Conservation (phyloP, 2,888 invertebrate species). For the Andrena chrysosceles region DNA sequence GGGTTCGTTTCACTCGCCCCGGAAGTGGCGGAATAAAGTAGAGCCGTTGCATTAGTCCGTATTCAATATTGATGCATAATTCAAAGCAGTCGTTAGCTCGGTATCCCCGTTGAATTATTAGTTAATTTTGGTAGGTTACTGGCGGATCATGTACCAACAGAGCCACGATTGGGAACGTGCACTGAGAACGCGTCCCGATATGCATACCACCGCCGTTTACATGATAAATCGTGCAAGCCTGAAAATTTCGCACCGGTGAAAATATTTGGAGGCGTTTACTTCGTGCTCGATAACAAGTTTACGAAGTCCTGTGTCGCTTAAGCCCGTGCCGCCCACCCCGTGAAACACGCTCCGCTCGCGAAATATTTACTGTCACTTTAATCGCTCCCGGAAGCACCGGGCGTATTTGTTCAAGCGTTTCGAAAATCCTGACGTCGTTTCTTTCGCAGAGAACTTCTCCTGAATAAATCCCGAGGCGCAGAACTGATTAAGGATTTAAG, state of each 20-base stretch:
- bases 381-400: background rate
- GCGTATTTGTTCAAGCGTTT: background rate
- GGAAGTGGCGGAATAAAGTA: background rate
- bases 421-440: background rate
- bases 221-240: background rate
- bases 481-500: background rate
- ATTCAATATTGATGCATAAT: conserved; percentile 25
- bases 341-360: background rate
- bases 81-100: background rate
- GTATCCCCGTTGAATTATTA: conserved; percentile 20
- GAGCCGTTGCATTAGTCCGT: background rate
- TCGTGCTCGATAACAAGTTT: conserved; percentile 13
- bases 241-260: conserved; percentile 19
- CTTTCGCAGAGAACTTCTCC: background rate
- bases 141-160: background rate
- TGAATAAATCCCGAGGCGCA: background rate
- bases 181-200: background rate
- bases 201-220: background rate
- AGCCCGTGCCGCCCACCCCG: background rate
- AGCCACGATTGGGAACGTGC: background rate
- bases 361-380: conserved; percentile 31
- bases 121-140: conserved; percentile 16
- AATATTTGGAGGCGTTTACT: conserved; percentile 23
- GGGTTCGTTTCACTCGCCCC: background rate
- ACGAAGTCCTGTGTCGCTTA: background rate